Percentiles rank a stretch among this genome's conserved stretches.
phyloP scores from a whole-genome alignment of 2,888 invertebrate genomes.

The Mellilla xanthometata region DNA sequence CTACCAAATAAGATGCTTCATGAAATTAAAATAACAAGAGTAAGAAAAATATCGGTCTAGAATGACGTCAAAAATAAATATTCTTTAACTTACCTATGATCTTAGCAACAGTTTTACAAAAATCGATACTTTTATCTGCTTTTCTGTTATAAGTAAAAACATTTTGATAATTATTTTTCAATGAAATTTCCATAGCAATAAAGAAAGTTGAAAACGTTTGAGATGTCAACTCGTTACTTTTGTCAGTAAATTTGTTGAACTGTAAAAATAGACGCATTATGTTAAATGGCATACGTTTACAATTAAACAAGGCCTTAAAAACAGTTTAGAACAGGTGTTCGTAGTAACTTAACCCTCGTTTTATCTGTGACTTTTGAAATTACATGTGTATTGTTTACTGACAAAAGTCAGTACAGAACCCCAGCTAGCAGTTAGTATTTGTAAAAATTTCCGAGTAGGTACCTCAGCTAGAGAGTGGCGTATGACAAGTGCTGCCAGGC shows the following conservation, averaged over 20 bases:
- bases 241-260: neutral
- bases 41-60: too few species aligned
- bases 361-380: too few species aligned
- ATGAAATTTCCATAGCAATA: conserved; percentile 46
- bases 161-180: conserved; percentile 47
- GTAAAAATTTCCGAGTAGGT: neutral
- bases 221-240: conserved; percentile 24
- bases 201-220: conserved; percentile 41
- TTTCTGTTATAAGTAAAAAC: conserved; percentile 39
- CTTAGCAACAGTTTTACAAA: conserved; percentile 33
- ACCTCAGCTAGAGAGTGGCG: neutral
- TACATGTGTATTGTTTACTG: too few species aligned
- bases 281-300: too few species aligned
- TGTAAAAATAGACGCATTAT: neutral
- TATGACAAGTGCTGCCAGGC: neutral
- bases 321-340: too few species aligned
- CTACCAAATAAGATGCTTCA: too few species aligned
- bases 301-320: too few species aligned
- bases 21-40: too few species aligned
- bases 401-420: too few species aligned
- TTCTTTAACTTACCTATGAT: conserved; percentile 35
- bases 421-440: too few species aligned
- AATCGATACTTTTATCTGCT: conserved; percentile 15
- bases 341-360: too few species aligned
- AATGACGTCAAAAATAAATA: too few species aligned